Percentiles rank a stretch among this genome's conserved stretches.
These are phyloP conservation scores for Mylabris sibirica DNA, from an alignment of 2,888 invertebrate species.

Conservation along the genomic window DNA sequence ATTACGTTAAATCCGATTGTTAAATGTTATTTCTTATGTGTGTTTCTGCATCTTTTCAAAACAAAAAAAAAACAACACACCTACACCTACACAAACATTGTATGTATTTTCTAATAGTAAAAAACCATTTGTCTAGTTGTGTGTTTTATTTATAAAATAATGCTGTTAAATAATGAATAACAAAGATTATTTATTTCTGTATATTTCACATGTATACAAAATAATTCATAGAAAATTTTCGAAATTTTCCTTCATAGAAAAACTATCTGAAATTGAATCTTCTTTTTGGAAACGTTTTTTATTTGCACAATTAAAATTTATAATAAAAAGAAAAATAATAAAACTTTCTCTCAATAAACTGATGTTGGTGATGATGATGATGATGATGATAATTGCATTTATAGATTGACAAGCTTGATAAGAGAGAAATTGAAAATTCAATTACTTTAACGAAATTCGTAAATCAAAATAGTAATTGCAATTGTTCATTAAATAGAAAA, in stretches of 20 bases:
- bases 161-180: neutral
- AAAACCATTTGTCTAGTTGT: conserved; percentile 1
- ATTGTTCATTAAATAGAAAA: too few relatives aligned
- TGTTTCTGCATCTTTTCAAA: neutral
- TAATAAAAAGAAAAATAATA: neutral
- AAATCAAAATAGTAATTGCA: neutral
- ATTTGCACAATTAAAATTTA: too few relatives aligned
- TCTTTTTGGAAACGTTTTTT: neutral
- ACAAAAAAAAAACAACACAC: neutral
- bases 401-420: neutral
- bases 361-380: neutral
- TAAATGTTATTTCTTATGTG: too few relatives aligned
- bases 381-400: neutral
- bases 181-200: neutral
- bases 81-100: neutral
- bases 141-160: neutral
- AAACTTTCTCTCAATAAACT: neutral
- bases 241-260: neutral
- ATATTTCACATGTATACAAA: neutral
- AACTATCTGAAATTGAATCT: neutral
- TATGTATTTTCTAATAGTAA: neutral
- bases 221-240: neutral
- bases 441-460: neutral
- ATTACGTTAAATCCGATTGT: neutral
- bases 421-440: neutral